Base-by-base conservation (phyloP, 2,888 invertebrate genomes). In the Tridacna gigas region DNA sequence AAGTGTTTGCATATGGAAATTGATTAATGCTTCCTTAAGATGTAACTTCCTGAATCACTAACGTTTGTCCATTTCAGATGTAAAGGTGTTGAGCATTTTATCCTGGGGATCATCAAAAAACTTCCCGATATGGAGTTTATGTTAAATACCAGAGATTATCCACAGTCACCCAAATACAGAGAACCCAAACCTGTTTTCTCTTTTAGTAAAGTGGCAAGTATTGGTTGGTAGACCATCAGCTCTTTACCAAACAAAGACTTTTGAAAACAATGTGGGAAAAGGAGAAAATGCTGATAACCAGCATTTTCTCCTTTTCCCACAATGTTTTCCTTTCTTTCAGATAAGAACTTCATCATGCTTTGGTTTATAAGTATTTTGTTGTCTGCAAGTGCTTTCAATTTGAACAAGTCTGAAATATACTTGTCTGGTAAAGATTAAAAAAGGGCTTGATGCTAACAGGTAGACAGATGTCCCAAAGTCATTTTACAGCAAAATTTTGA, bases 101-200 rank as follows among this genome's bases (percentile, higher is more conserved):
- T 99, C 26, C 95, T 96, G 78, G 96, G 96, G 91, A 91, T 98
- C 9, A 95, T 97, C 65, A 94, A 96, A 11, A 96, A 96, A 86
- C 94, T 98, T 76, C 97, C 97, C 0, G 96, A 99, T 93, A 96
- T 97, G 95, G 99, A 99, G 94, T 95, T 99, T 84, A 96, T 98
- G 20, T 95, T 99, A 26, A 99, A 99, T 94, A 97, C 97, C 0
- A 96, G 98, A 82, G 99, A 99, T 95, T 98, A 98, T 97, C 99
- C 99, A 5, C 98, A 98, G 95, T 95, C 97, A 25, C 96, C 96
- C 89, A 96, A 95, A 88, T 89, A 89, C 96, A 95, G 95, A 56
- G 94, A 95, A 12, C 96, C 94, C 15, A 67, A 96, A 48, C 99
- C 99, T 20, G 96, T 99, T n/a, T 97, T 99, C 94, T 99, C 99